Evolutionary conservation across 2,888 invertebrate genomes (phyloP).

Genomic region (Belgica antarctica): DNA sequence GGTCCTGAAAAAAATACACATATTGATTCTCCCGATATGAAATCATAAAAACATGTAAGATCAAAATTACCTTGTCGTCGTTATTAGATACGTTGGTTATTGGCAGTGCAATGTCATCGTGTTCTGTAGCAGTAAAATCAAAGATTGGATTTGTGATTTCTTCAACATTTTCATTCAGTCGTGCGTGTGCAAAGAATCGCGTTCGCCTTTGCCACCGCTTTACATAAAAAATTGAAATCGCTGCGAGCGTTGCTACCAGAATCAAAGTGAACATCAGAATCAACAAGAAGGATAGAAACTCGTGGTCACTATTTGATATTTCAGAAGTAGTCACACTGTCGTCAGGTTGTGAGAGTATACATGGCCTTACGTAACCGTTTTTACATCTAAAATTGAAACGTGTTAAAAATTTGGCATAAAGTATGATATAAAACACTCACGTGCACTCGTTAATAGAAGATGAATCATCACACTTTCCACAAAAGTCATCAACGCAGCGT

Average conservation of each 20-base stretch:
- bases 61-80: slow-evolving; percentile 60
- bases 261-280: slow-evolving; percentile 50
- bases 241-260: slow-evolving; percentile 51
- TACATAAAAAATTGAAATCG: slow-evolving; percentile 49
- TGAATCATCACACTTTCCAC: slow-evolving; percentile 53
- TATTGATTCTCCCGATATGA: no score
- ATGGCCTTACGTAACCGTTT: slow-evolving; percentile 50
- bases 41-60: no score
- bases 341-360: slow-evolving; percentile 45
- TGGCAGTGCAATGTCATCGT: slow-evolving; percentile 56
- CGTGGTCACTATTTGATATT: background rate
- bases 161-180: slow-evolving; percentile 81
- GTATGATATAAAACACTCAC: slow-evolving; percentile 48
- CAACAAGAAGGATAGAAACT: slow-evolving; percentile 32
- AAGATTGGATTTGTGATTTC: slow-evolving; percentile 87
- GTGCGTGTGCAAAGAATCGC: slow-evolving; percentile 67
- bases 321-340: slow-evolving; percentile 11
- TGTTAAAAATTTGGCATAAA: slow-evolving; percentile 46
- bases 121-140: slow-evolving; percentile 62
- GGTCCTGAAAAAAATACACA: slow-evolving; percentile 57
- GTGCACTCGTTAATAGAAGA: slow-evolving; percentile 55
- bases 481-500: slow-evolving; percentile 50
- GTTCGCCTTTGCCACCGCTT: slow-evolving; percentile 50
- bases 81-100: slow-evolving; percentile 58
- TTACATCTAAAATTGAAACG: slow-evolving; percentile 48